These are phyloP conservation scores for Drosophila azteca DNA, from an alignment of 1,140 invertebrate genomes.

Conservation along the genomic window DNA sequence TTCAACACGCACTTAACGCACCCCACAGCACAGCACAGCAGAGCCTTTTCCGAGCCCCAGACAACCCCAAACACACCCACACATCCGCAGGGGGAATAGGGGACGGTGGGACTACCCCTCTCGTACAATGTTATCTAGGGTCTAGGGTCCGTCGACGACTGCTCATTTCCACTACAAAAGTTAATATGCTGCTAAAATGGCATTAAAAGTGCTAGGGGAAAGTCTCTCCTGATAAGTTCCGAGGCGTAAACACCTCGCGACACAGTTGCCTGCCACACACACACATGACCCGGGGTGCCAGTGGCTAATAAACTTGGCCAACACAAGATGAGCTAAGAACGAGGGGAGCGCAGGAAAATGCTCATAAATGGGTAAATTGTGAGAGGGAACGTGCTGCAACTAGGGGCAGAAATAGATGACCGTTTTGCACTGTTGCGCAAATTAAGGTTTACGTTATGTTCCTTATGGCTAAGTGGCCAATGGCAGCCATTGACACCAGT, in stretches of 20 bases:
- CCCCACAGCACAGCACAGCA: slow-evolving; percentile 15
- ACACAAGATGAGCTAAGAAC: slow-evolving; percentile 21
- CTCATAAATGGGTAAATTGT: slow-evolving; percentile 53
- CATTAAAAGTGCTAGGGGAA: slow-evolving; percentile 57
- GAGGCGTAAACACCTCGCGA: slow-evolving; percentile 70
- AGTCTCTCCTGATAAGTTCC: slow-evolving; percentile 64
- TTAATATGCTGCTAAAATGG: slow-evolving; percentile 80
- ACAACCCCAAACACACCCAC: slow-evolving; percentile 28
- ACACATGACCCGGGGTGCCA: not conserved
- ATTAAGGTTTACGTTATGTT: slow-evolving; percentile 29
- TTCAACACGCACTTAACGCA: slow-evolving; percentile 72
- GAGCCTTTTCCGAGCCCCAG: not conserved
- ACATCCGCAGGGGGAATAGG: slow-evolving; percentile 19
- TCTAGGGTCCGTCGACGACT: slow-evolving; percentile 57
- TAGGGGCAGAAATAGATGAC: not conserved
- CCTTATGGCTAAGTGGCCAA: slow-evolving; percentile 20
- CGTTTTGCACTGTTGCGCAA: slow-evolving; percentile 12
- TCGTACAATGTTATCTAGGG: slow-evolving; percentile 66
- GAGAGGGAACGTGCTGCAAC: not conserved
- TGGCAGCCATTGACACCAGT: slow-evolving; percentile 17
- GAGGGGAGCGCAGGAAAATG: slow-evolving; percentile 36
- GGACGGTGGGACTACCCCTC: slow-evolving; percentile 8
- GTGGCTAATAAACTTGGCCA: slow-evolving; percentile 16
- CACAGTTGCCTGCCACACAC: slow-evolving; percentile 31
- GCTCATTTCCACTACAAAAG: slow-evolving; percentile 76